Percentiles rank a stretch among this genome's conserved stretches.
These are phyloP conservation scores for Catajapyx aquilonaris DNA, from an alignment of 1,140 invertebrate species.

Conservation along the genomic window DNA sequence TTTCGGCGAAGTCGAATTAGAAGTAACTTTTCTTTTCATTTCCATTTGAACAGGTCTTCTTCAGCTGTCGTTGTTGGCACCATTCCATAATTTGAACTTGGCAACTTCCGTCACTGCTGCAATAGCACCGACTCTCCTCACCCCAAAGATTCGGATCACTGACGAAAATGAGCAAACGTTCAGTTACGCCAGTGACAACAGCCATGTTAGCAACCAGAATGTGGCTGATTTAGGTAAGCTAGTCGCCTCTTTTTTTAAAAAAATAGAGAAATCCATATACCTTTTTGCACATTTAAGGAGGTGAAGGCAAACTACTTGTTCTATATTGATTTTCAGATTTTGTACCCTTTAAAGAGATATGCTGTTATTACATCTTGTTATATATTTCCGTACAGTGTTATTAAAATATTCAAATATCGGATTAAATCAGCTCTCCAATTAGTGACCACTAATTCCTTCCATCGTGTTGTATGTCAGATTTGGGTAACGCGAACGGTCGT, in stretches of 20 bases:
- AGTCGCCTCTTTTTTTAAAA: not conserved
- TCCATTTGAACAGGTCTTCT: conserved; percentile 24
- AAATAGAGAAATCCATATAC: too few relatives aligned
- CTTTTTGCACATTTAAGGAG: too few relatives aligned
- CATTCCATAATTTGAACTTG: conserved; percentile 33
- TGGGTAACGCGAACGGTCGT: not conserved
- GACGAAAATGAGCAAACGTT: conserved; percentile 21
- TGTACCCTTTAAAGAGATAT: too few relatives aligned
- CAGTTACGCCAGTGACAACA: conserved; percentile 8
- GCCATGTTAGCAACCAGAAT: not conserved
- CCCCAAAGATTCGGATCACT: conserved; percentile 24
- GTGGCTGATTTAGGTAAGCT: not conserved
- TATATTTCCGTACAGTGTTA: not conserved
- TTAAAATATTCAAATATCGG: too few relatives aligned
- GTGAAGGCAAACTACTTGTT: too few relatives aligned
- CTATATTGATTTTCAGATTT: too few relatives aligned
- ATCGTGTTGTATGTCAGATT: not conserved
- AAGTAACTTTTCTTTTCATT: conserved; percentile 5
- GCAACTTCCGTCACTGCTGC: conserved; percentile 32
- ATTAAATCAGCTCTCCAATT: too few relatives aligned
- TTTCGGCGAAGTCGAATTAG: too few relatives aligned
- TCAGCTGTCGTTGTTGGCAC: conserved; percentile 31
- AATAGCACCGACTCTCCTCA: conserved; percentile 27
- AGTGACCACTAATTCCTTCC: not conserved
- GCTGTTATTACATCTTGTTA: too few relatives aligned